Base-by-base conservation (phyloP, 2,113 vertebrate genomes). In the Tiliqua scincoides region DNA sequence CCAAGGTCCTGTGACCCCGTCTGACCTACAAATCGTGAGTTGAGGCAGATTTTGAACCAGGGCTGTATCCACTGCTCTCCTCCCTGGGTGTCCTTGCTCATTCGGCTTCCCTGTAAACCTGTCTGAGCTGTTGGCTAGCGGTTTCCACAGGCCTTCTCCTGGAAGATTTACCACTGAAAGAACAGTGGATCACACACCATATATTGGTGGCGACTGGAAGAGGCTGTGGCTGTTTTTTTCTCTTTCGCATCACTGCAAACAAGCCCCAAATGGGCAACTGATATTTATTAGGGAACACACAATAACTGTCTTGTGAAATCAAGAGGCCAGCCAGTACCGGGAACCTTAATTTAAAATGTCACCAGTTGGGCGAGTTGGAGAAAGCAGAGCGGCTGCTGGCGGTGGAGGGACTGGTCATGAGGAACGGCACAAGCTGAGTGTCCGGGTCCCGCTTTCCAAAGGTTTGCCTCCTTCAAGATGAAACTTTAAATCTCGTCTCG, bases 331-430 rank as follows among this genome's bases (percentile, higher is more conserved):
- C 0, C 0, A 0, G 3, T 78, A 74, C 68, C 48, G 18, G 79
- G 94, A 91, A 1, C 93, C 91, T 94, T 93, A 95, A 95, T 95
- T 89, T 83, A 23, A 94, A 85, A 85, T 91, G 93, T 94, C 94
- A 95, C 78, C 80, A 35, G 77, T 27, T 85, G 32, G 32, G 1
- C 43, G 23, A 59, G 27, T 25, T 43, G n/a, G 18, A 32, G 78
- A 62, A 88, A 78, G 83, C 82, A 48, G 85, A 62, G 3, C 48
- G 57, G 5, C 76, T 32, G 0, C 54, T 2, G 15, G 74, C 15
- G 43, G 48, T 21, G 35, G 87, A 68, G 4, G 57, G 57, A 3
- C 71, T 6, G n/a, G 79, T 67, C 59, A 11, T 37, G 14, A 14
- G 1, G 0, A 23, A 52, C 4, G 12, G 0, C 67, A 7, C 54